phyloP scores from a whole-genome alignment of 2,888 invertebrate species.

The Microchrysa polita region DNA sequence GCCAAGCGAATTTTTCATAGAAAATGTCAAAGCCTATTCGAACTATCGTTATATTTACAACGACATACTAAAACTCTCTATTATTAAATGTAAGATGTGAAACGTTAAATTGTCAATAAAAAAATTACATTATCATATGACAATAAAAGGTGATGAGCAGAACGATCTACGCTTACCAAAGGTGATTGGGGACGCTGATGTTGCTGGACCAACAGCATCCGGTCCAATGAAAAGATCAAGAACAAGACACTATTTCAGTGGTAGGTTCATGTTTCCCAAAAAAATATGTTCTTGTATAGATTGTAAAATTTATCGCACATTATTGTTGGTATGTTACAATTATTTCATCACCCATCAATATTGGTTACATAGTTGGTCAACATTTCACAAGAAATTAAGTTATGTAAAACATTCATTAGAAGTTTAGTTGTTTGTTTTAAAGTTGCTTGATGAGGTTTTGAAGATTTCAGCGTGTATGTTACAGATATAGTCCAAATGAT shows the following conservation, averaged over 20 bases:
- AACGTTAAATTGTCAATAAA: constrained; percentile 25
- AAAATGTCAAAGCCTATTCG: too few relatives aligned
- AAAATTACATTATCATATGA: constrained; percentile 25
- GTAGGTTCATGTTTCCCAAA: constrained; percentile 54
- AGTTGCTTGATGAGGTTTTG: too few relatives aligned
- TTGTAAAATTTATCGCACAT: background rate
- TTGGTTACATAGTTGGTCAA: background rate
- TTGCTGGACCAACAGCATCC: constrained; percentile 56
- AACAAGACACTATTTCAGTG: constrained; percentile 64
- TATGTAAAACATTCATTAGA: too few relatives aligned
- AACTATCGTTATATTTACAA: too few relatives aligned
- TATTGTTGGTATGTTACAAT: background rate
- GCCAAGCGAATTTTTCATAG: too few relatives aligned
- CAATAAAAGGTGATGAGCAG: constrained; percentile 57
- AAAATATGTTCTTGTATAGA: constrained; percentile 6
- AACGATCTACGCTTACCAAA: constrained; percentile 60
- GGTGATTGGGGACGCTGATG: constrained; percentile 61
- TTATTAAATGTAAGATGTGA: background rate
- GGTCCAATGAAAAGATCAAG: constrained; percentile 60
- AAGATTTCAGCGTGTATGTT: too few relatives aligned
- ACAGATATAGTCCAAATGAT: too few relatives aligned
- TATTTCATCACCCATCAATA: background rate
- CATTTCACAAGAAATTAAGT: too few relatives aligned
- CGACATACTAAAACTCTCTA: too few relatives aligned
- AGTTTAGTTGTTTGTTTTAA: too few relatives aligned